Percentiles rank a stretch among this genome's conserved stretches.
Evolutionary conservation across 2,113 vertebrate species (phyloP).

Genomic region (Zosterops borbonicus): DNA sequence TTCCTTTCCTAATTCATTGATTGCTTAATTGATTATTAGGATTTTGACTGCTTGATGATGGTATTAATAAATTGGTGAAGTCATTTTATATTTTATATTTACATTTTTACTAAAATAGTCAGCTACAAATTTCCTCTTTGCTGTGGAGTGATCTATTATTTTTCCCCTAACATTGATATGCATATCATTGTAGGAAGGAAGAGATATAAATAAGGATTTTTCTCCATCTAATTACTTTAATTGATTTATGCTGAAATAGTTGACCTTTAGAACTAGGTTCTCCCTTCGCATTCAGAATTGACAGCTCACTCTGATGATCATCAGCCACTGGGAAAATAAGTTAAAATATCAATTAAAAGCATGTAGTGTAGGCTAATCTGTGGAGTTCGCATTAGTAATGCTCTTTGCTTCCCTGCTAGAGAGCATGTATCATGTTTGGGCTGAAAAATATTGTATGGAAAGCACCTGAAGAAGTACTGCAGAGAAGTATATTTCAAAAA

Average conservation of each 20-base stretch:
- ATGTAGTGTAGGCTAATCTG: neutral
- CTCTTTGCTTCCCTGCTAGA: neutral
- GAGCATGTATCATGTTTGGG: neutral
- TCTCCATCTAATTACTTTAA: constrained; percentile 31
- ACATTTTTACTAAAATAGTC: neutral
- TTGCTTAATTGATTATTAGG: neutral
- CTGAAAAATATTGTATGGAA: neutral
- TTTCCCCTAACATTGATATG: neutral
- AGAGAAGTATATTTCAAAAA: neutral
- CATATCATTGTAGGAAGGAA: neutral
- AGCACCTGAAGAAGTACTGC: neutral
- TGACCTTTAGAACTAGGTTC: constrained; percentile 23
- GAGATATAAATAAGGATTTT: neutral
- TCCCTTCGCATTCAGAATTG: constrained; percentile 24
- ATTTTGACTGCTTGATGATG: neutral
- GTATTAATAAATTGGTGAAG: neutral
- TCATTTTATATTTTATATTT: neutral
- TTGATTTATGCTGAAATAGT: constrained; percentile 27
- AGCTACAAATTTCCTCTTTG: neutral
- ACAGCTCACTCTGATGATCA: constrained; percentile 18
- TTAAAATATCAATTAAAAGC: constrained; percentile 49
- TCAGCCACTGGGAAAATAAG: neutral
- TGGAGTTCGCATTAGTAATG: neutral
- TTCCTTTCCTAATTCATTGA: neutral
- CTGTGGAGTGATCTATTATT: neutral